Evolutionary conservation across 2,888 invertebrate genomes (phyloP).

Genomic region (Hydrotaea diabolus): DNA sequence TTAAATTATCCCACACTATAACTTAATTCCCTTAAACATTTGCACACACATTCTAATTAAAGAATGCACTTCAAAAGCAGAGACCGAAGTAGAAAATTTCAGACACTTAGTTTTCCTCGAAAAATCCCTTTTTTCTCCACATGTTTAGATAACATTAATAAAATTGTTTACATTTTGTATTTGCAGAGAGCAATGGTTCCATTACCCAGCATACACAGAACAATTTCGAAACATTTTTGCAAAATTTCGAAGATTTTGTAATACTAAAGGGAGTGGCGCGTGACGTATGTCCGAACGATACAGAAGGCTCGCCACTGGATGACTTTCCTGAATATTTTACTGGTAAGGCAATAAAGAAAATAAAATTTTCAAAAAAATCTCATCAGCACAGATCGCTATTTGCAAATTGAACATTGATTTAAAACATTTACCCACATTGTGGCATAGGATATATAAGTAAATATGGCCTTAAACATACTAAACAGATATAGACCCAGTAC

Average conservation of each 20-base stretch:
- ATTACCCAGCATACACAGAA: slow-evolving; percentile 72
- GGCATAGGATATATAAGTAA: no score
- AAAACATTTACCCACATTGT: no score
- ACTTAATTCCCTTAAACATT: slow-evolving; percentile 12
- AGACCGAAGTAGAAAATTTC: neutral
- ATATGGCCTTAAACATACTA: no score
- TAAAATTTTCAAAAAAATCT: no score
- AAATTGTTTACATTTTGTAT: slow-evolving; percentile 4
- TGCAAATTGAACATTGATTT: no score
- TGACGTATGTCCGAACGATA: slow-evolving; percentile 67
- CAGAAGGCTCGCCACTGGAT: slow-evolving; percentile 72
- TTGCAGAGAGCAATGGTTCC: slow-evolving; percentile 72
- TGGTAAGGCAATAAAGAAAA: slow-evolving; percentile 68
- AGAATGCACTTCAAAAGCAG: neutral
- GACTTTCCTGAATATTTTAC: slow-evolving; percentile 77
- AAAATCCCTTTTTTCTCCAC: neutral
- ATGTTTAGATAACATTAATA: slow-evolving; percentile 29
- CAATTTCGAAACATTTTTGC: slow-evolving; percentile 74
- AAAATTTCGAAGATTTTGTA: slow-evolving; percentile 65
- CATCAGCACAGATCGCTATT: no score
- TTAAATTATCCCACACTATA: neutral
- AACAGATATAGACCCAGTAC: no score
- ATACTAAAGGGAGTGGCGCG: slow-evolving; percentile 70
- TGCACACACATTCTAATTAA: no score
- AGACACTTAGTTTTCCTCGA: neutral